A percentile compares a stretch with the other conserved stretches of the same genome.
Conservation (phyloP, 2,888 invertebrate species). For the Deilephila elpenor region DNA sequence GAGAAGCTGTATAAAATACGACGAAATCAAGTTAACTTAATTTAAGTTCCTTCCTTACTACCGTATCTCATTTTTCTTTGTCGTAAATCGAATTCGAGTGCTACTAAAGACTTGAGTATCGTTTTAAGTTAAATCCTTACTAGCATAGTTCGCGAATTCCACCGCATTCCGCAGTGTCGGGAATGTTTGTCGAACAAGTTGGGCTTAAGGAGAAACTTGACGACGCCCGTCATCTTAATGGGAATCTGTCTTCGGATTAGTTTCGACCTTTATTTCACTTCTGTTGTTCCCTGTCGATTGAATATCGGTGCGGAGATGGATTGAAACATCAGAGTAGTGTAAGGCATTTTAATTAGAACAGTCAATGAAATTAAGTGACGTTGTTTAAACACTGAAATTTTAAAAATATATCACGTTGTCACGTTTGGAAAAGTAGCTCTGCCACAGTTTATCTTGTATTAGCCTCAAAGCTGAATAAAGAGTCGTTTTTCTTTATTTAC, state of each 20-base stretch:
- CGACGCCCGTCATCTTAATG: background rate
- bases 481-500: no score
- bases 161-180: slow-evolving; percentile 8
- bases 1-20: background rate
- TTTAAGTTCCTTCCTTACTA: no score
- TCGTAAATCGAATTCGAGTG: background rate
- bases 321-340: background rate
- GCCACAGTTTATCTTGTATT: no score
- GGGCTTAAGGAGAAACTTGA: background rate
- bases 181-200: slow-evolving; percentile 23
- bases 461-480: no score
- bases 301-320: background rate
- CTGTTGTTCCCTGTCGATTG: background rate
- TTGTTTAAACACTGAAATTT: no score
- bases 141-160: slow-evolving; percentile 1
- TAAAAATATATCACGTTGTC: no score
- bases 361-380: no score
- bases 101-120: background rate
- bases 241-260: slow-evolving; percentile 7
- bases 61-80: background rate
- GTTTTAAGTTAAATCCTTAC: background rate
- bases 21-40: background rate
- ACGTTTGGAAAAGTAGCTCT: no score
- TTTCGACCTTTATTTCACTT: slow-evolving; percentile 9
- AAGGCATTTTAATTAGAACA: no score